Evolutionary conservation across 64 coral and sea anemone species (phyloP), one percentile per base, ranked within the genome.

Genomic region (Dendronephthya gigantea): DNA sequence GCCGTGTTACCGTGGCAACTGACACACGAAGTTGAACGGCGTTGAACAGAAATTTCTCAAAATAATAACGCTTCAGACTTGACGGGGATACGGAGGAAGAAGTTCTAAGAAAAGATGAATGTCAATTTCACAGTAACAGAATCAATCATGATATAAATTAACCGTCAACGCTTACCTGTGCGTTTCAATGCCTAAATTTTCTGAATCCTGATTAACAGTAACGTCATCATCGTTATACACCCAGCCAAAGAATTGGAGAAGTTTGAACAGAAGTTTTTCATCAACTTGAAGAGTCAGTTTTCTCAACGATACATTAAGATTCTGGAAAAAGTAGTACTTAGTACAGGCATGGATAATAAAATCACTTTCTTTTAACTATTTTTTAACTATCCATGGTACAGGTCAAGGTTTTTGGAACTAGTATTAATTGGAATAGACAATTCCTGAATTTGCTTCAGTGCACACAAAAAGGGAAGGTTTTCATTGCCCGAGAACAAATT

Each of bases 221-320:
- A 86, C 84, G 43, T 98, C 95, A 85, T 98, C 95, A 82, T 98
- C 95, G 23, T 93, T 89, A 38, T 93, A 88, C 27, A 98, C 95
- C 87, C 93, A 98, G 87, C 95, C 95, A 65, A 98, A 92, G 31
- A 98, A 98, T 70, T 98, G 95, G 0, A 98, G 74, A 36, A 98
- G 82, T 68, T 93, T 98, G 22, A 98, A 66, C 10, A 98, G 86
- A 32, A 98, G 82, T 36, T 83, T 51, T 83, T 98, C 95, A 33
- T 98, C 92, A 1, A 98, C 59, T 51, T 93, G 95, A 87, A 98
- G 87, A 1, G 95, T 98, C 92, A 98, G 93, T 62, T 93, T 93
- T 43, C 95, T 92, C 14, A 98, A 50, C 22, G 87, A 83, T 9
- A 98, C 74, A 35, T 98, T 91, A 25, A 98, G 87, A 66, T 83